Conservation (phyloP, 1,140 invertebrate species). For the Prorops nasuta region DNA sequence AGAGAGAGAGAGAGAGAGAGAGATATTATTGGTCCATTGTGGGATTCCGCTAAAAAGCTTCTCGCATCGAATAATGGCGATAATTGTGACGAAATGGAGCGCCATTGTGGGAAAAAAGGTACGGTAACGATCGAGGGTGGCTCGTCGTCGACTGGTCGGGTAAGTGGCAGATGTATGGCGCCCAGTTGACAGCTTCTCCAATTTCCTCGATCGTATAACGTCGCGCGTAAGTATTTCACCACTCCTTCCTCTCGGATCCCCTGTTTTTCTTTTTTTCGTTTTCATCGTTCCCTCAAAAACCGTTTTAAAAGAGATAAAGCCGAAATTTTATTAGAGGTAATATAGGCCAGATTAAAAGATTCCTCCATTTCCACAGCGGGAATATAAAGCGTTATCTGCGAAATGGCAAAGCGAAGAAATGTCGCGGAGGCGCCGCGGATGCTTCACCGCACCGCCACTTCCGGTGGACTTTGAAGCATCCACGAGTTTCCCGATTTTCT, state of each 20-base stretch:
- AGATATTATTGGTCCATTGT: constrained; percentile 37
- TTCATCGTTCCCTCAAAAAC: no score
- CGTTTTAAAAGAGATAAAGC: no score
- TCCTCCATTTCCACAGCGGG: no score
- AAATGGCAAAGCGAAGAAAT: constrained; percentile 30
- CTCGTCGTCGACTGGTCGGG: constrained; percentile 14
- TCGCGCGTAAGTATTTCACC: background rate
- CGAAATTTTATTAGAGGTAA: no score
- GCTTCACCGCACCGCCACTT: no score
- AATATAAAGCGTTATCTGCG: no score
- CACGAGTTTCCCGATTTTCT: no score
- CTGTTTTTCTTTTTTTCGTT: background rate
- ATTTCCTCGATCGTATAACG: constrained; percentile 38
- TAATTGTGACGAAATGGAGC: constrained; percentile 50
- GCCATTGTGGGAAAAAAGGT: constrained; percentile 44
- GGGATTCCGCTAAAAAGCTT: constrained; percentile 35
- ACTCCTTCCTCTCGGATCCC: background rate
- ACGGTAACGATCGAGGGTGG: constrained; percentile 35
- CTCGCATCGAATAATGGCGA: constrained; percentile 44
- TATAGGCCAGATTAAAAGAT: no score
- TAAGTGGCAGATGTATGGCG: constrained; percentile 49
- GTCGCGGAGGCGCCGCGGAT: constrained; percentile 22
- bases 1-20: no score
- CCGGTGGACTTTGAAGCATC: no score
- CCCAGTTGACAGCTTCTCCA: constrained; percentile 46